phyloP scores from a whole-genome alignment of 2,797 vertebrate species.

The Phaenicophaeus curvirostris region DNA sequence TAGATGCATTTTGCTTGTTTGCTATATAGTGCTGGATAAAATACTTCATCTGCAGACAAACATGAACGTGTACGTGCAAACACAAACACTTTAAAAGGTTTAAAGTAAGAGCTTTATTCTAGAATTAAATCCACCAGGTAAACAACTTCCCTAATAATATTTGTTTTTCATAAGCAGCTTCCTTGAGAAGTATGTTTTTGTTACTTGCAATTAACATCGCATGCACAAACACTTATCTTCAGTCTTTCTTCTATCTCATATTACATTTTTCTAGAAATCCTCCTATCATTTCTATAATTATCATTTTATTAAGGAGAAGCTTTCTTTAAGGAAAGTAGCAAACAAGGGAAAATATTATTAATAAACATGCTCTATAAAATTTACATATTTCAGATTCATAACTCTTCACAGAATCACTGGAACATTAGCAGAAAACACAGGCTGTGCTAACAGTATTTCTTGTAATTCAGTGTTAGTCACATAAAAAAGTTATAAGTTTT shows the following conservation, averaged over 20 bases:
- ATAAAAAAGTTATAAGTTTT: background rate
- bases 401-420: background rate
- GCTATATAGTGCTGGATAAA: background rate
- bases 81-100: background rate
- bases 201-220: slow-evolving; percentile 4
- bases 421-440: background rate
- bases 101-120: background rate
- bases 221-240: background rate
- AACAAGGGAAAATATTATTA: background rate
- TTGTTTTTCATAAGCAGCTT: slow-evolving; percentile 21
- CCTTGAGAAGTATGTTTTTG: background rate
- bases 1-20: background rate
- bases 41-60: background rate
- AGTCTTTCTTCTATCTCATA: background rate
- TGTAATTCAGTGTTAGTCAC: background rate
- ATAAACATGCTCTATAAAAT: background rate
- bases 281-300: background rate
- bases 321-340: background rate
- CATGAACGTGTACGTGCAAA: accelerated
- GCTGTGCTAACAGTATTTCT: background rate
- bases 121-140: background rate
- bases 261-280: background rate
- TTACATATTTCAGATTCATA: background rate
- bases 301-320: background rate
- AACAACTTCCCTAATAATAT: background rate